Evolutionary conservation across 2,888 invertebrate genomes (phyloP).

Genomic region (Drosophila nigricruria): DNA sequence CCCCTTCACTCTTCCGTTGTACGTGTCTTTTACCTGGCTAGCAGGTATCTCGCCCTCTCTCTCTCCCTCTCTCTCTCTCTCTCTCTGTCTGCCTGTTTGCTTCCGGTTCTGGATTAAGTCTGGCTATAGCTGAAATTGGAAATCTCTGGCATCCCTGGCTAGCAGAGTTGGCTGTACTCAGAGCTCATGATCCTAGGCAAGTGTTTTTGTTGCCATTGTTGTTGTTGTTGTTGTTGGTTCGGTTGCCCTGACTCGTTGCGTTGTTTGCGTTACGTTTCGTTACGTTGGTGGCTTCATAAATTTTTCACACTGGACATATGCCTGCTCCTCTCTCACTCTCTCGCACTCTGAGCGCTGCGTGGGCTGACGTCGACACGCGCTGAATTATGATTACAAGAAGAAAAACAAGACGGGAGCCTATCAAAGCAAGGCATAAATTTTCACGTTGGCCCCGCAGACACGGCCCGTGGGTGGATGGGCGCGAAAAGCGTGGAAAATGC

Average conservation of each 20-base stretch:
- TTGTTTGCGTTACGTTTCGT: constrained; percentile 8
- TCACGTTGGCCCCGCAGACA: constrained; percentile 24
- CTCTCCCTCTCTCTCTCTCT: neutral
- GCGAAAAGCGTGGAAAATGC: constrained; percentile 50
- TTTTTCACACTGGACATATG: constrained; percentile 66
- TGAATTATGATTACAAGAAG: constrained; percentile 73
- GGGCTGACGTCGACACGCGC: constrained; percentile 61
- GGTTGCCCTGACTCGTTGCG: constrained; percentile 1
- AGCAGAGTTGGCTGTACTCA: neutral
- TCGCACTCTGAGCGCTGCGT: constrained; percentile 48
- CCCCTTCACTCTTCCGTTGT: constrained; percentile 35
- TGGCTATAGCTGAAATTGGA: neutral
- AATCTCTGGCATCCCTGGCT: constrained; percentile 19
- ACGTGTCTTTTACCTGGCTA: constrained; percentile 60
- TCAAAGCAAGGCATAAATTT: constrained; percentile 75
- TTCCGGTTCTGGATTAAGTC: constrained; percentile 40
- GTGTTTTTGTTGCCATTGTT: constrained; percentile 23
- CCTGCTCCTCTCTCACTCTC: constrained; percentile 21
- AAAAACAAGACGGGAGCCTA: constrained; percentile 50
- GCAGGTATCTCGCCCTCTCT: neutral
- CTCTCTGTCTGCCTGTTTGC: constrained; percentile 8
- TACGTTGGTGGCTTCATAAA: constrained; percentile 53
- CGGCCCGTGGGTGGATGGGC: constrained; percentile 54
- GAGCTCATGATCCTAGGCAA: constrained; percentile 27
- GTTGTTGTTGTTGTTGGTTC: constrained; percentile 8